Conservation (phyloP, 2,888 invertebrate genomes). For the Oxyteleia sp. region DNA sequence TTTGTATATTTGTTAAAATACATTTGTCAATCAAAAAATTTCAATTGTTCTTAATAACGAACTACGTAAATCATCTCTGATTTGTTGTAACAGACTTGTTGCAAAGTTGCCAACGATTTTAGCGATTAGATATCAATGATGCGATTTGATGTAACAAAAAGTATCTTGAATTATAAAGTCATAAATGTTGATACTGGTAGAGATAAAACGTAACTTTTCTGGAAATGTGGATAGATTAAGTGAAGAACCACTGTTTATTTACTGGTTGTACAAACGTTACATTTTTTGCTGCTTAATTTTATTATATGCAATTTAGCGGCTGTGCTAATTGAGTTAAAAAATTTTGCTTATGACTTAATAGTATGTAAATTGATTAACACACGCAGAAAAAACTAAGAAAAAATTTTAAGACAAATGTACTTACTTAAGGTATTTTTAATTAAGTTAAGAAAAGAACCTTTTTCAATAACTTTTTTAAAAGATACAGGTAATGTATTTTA, state of each 20-base stretch:
- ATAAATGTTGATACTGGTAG: slow-evolving; percentile 36
- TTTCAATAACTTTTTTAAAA: too few relatives aligned
- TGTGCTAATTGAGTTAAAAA: too few relatives aligned
- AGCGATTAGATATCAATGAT: slow-evolving; percentile 65
- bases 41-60: background rate
- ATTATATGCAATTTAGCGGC: too few relatives aligned
- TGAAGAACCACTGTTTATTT: slow-evolving; percentile 34
- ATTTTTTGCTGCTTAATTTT: too few relatives aligned
- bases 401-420: too few relatives aligned
- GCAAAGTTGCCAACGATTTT: slow-evolving; percentile 40
- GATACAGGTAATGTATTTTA: too few relatives aligned
- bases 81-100: slow-evolving; percentile 27
- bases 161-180: slow-evolving; percentile 43
- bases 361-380: too few relatives aligned
- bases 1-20: slow-evolving; percentile 23
- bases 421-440: too few relatives aligned
- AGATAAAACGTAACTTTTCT: slow-evolving; percentile 46
- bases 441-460: too few relatives aligned
- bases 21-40: slow-evolving; percentile 34
- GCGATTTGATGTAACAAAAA: slow-evolving; percentile 28
- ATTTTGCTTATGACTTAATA: too few relatives aligned
- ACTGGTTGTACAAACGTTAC: slow-evolving; percentile 6
- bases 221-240: slow-evolving; percentile 36
- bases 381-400: too few relatives aligned
- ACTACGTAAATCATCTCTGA: slow-evolving; percentile 9